phyloP scores from a whole-genome alignment of 2,113 vertebrate genomes.

The Coregonus clupeaformis region DNA sequence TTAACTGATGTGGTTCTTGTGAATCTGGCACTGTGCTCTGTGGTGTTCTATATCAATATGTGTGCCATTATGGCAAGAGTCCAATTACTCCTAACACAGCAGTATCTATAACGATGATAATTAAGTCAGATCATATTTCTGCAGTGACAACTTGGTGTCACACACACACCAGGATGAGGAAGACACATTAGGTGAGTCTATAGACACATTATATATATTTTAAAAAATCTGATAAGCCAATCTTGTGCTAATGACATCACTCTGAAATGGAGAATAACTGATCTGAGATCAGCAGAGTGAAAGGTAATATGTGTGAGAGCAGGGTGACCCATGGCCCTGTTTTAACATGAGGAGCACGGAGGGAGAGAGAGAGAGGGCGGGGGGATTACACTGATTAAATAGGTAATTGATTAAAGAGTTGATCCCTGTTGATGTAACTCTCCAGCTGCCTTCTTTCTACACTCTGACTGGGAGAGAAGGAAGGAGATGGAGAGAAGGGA shows the following conservation, averaged over 20 bases:
- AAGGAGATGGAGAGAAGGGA: not conserved
- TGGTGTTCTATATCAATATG: too few relatives aligned
- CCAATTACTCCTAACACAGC: too few relatives aligned
- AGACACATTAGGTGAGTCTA: not conserved
- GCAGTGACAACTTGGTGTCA: not conserved
- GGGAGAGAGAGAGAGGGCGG: not conserved
- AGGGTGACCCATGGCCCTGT: constrained; percentile 1
- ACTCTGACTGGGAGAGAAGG: not conserved
- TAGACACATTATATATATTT: not conserved
- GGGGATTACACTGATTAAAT: constrained; percentile 17
- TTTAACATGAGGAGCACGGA: not conserved
- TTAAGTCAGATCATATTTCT: not conserved
- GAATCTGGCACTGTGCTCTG: too few relatives aligned
- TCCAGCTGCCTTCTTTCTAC: constrained; percentile 31
- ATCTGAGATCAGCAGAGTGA: constrained; percentile 11
- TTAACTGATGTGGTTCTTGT: too few relatives aligned
- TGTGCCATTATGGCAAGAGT: too few relatives aligned
- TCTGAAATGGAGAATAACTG: constrained; percentile 8
- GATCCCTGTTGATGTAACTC: constrained; percentile 20
- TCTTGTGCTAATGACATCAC: not conserved
- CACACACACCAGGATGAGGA: too few relatives aligned
- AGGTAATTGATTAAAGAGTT: constrained; percentile 16
- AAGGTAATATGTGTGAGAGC: constrained; percentile 16
- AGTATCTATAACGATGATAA: not conserved
- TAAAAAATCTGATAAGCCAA: not conserved